These are phyloP conservation scores for Strix uralensis DNA, from an alignment of 2,113 vertebrate species.

Conservation along the genomic window DNA sequence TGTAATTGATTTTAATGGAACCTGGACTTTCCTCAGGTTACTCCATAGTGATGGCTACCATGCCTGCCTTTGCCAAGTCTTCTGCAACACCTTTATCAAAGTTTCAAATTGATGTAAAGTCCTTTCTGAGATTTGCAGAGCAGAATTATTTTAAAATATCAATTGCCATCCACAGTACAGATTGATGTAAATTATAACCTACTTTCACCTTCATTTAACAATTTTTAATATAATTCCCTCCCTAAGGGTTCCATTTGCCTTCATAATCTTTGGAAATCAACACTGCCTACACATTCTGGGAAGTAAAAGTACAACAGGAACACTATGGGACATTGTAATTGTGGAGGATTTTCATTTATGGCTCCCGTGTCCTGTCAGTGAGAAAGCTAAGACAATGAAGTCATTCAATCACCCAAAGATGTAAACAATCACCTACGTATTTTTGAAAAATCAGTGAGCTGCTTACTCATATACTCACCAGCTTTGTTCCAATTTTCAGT, in stretches of 20 bases:
- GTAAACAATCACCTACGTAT: not conserved
- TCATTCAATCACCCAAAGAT: not conserved
- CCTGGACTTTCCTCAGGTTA: not conserved
- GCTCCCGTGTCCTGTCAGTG: not conserved
- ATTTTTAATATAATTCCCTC: not conserved
- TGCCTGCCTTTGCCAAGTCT: not conserved
- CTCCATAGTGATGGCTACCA: not conserved
- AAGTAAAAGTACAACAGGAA: not conserved
- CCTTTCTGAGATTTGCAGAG: not conserved
- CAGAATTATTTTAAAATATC: not conserved
- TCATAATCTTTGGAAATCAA: not conserved
- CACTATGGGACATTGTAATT: not conserved
- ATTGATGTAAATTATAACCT: not conserved
- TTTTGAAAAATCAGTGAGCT: not conserved
- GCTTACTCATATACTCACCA: not conserved
- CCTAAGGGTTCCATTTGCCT: not conserved
- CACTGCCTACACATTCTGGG: not conserved
- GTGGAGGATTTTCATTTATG: not conserved
- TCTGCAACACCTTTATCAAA: not conserved
- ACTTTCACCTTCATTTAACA: not conserved
- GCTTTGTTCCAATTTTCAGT: not conserved
- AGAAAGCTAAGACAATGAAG: not conserved
- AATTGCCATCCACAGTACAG: not conserved
- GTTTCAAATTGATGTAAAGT: not conserved
- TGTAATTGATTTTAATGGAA: not conserved